Evolutionary conservation across 2,888 invertebrate genomes (phyloP), one percentile per base, ranked within the genome.

Genomic region (Hypercompe scribonia): DNA sequence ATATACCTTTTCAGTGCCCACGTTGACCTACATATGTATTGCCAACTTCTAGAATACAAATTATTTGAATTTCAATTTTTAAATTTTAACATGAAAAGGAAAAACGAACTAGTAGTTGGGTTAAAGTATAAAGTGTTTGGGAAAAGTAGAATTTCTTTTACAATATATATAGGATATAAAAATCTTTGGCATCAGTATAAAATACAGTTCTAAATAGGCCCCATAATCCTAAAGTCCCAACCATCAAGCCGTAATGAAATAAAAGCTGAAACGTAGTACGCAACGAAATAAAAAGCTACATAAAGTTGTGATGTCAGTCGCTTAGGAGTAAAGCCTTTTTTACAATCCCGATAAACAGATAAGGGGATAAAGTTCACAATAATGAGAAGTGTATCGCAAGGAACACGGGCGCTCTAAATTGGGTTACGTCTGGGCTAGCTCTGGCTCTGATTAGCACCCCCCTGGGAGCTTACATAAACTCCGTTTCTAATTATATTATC

Each of bases 401-500:
- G 39, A 63, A 74, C 63, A 72, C 68, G 13, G 71, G 61, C 54
- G 33, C 46, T 67, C 39, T 70, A 73, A 82, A 77, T 77, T 77
- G 75, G 63, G 73, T 75, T 77, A 75, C 69, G 76, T 77, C 63
- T 76, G 71, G 70, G 58, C 76, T 76, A 67, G 70, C 70, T 75
- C 54, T 36, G 63, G 66, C 74, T 71, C 72, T 81, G 79, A 84
- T 81, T 79, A 75, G 61, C 70, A 72, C 68, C 79, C 76, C 70
- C 74, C 65, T 3, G 78, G 72, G 83, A 74, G 72, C 73, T 78
- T 76, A 72, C 75, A 75, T 82, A 79, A 77, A 78, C 76, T 72
- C 70, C 66, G 66, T 66, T 76, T 81, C 75, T 84, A 83, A 84
- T 83, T 84, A 75, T 73, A 82, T 83, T 84, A 76, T 74, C 65